Evolutionary conservation across 2,113 vertebrate species (phyloP).

Genomic region (Chrysemys picta): DNA sequence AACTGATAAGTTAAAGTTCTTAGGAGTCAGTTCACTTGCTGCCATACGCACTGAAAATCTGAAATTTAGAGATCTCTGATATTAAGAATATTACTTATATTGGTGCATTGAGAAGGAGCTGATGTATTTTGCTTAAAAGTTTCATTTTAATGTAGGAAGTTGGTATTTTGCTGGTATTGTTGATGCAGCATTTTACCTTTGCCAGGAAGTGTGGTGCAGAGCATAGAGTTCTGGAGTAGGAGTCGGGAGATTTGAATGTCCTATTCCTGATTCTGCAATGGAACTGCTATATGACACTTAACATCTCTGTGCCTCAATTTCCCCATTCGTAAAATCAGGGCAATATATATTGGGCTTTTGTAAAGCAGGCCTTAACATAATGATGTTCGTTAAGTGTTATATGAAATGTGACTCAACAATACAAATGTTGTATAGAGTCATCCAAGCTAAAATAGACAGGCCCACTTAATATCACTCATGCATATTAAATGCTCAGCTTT

Average conservation of each 20-base stretch:
- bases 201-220: background rate
- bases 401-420: slow-evolving; percentile 39
- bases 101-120: background rate
- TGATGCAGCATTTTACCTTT: background rate
- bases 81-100: background rate
- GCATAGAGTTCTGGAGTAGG: background rate
- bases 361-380: background rate
- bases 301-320: background rate
- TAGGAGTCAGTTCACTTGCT: background rate
- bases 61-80: background rate
- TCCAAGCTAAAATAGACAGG: background rate
- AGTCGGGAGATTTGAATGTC: background rate
- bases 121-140: background rate
- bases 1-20: background rate
- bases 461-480: slow-evolving; percentile 3
- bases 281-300: background rate
- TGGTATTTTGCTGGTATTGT: background rate
- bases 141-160: background rate
- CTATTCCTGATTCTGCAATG: background rate
- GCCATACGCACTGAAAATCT: fast-evolving
- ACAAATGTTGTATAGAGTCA: background rate
- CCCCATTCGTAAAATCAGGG: background rate
- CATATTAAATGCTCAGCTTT: slow-evolving; percentile 41
- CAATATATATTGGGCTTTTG: background rate
- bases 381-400: slow-evolving; percentile 55